Evolutionary conservation across 2,888 invertebrate species (phyloP).

Genomic region (Norana najaformis): DNA sequence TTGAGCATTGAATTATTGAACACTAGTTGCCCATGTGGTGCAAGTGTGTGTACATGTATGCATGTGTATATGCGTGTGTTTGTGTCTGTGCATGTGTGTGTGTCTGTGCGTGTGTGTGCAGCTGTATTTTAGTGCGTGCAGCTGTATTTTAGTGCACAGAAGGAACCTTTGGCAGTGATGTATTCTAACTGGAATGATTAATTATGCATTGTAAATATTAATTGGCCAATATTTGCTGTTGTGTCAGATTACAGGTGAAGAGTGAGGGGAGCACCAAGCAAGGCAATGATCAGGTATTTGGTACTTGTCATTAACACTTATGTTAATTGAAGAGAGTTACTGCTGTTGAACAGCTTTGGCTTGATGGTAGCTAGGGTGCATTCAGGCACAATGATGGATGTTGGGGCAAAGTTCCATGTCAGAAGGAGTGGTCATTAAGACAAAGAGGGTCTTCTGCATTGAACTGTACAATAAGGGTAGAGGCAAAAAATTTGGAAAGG

Average conservation of each 20-base stretch:
- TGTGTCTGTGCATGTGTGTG: background rate
- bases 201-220: background rate
- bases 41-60: constrained; percentile 14
- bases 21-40: background rate
- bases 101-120: background rate
- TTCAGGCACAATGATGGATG: background rate
- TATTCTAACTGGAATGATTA: background rate
- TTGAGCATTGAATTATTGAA: background rate
- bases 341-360: no score
- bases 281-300: background rate
- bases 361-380: no score
- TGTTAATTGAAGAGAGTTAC: background rate
- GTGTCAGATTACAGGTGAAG: background rate
- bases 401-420: background rate
- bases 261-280: background rate
- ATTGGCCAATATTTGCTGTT: background rate
- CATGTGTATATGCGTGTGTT: constrained; percentile 23
- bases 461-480: background rate
- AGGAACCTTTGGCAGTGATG: background rate
- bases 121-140: background rate
- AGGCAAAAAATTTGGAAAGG: background rate
- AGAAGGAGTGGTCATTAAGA: background rate
- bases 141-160: background rate
- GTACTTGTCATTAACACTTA: no score
- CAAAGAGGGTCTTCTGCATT: background rate